A percentile compares a stretch with the other conserved stretches of the same genome.
Conservation (phyloP, 2,113 vertebrate species). For the Dicaeum eximium region DNA sequence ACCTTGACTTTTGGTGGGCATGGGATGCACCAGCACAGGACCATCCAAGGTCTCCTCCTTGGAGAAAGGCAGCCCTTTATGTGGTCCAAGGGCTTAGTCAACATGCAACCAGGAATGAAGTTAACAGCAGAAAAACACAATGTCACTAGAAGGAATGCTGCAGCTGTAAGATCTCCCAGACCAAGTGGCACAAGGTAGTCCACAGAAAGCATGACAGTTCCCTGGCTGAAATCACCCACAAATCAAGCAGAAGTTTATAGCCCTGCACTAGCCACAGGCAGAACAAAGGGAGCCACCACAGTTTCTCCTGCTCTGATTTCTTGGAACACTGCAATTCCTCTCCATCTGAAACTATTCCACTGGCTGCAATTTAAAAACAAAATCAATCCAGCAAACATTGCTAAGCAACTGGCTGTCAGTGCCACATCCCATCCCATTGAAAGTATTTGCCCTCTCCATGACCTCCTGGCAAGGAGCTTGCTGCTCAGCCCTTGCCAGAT, state of each 20-base stretch:
- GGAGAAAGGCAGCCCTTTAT: background rate
- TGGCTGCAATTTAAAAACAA: conserved; percentile 8
- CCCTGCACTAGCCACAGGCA: background rate
- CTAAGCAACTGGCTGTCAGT: conserved; percentile 39
- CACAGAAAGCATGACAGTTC: background rate
- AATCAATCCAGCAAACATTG: conserved; percentile 32
- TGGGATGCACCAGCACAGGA: background rate
- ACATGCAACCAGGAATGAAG: background rate
- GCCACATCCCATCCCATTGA: background rate
- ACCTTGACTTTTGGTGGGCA: background rate
- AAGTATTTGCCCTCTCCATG: conserved; percentile 14
- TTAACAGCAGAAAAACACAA: background rate
- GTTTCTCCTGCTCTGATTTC: background rate
- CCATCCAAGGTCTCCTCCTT: background rate
- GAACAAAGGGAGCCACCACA: background rate
- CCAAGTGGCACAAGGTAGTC: background rate
- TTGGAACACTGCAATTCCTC: background rate
- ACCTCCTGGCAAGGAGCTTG: conserved; percentile 6
- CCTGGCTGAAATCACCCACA: background rate
- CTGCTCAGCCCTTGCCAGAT: background rate
- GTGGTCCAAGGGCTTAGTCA: background rate
- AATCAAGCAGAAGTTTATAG: background rate
- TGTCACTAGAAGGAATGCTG: background rate
- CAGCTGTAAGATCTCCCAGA: background rate
- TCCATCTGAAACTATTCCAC: background rate